Evolutionary conservation across 2,113 vertebrate species (phyloP), one percentile per base, ranked within the genome.

Genomic region (Lota lota): DNA sequence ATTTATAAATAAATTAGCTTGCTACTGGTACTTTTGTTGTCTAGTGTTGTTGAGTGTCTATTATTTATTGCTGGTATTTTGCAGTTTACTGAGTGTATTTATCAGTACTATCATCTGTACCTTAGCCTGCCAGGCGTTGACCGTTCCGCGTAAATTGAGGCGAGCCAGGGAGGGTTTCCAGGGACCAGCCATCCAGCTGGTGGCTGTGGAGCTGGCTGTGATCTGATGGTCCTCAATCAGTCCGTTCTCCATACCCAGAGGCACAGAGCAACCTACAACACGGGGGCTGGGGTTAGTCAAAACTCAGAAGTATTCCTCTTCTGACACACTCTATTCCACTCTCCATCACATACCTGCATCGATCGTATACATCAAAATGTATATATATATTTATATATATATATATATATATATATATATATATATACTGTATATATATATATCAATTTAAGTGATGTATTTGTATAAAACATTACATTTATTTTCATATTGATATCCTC

Each of bases 81-180:
- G 16, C 1, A 51, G 16, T 51, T 51, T 11, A 51, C 8, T 24
- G 24, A 54, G 15, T 54, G 4, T 54, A 17, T 54, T 54, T 12
- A 2, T 21, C 14, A 54, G 4, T 15, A 28, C 61, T 47, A 33
- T 21, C 0, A 54, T 64, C 53, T 64, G 11, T 93, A 97, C 95
- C 93, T 93, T 91, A 4, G 95, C 89, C 80, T 91, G 87, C 95
- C 95, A 97, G 63, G 94, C 94, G 56, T 96, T 97, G 22, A 88
- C 0, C 11, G 77, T 63, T 10, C 94, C 94, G 22, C 89, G 75
- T 62, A 51, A 90, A 84, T 94, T 92, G 69, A 96, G 92, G 57
- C 95, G 94, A 33, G 92, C 95, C 0, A 94, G 85, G 0, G 83
- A 91, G 15, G 95, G 84, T 0, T 72, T 72, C 95, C 95, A 97